Percentiles rank a stretch among this genome's conserved stretches.
phyloP scores from a whole-genome alignment of 2,797 vertebrate genomes.

The Taeniopygia guttata region DNA sequence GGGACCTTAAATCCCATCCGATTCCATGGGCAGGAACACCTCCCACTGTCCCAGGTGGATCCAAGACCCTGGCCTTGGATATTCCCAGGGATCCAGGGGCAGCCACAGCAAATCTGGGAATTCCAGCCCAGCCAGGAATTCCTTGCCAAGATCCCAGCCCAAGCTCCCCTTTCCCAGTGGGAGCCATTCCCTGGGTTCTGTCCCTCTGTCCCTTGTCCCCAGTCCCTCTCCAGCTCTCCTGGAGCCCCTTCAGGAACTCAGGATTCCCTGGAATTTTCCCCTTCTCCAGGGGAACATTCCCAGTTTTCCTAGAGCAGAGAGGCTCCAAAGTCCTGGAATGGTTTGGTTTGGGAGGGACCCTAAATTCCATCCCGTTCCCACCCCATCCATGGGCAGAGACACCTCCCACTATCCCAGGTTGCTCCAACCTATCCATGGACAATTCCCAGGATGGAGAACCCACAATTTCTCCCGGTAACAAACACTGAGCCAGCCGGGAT shows the following conservation, averaged over 20 bases:
- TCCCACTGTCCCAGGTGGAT: background rate
- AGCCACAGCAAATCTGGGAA: background rate
- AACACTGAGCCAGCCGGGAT: background rate
- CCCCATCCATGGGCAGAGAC: background rate
- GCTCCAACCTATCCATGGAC: accelerated
- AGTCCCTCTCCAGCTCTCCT: background rate
- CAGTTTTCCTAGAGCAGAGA: background rate
- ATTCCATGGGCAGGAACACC: no score
- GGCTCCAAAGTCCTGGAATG: background rate
- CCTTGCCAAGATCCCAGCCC: background rate
- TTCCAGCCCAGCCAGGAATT: background rate
- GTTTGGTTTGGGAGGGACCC: background rate
- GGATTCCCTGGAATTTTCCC: background rate
- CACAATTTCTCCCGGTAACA: accelerated
- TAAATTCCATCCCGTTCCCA: background rate
- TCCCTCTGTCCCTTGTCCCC: background rate
- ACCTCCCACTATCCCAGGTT: background rate
- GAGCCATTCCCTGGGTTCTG: background rate
- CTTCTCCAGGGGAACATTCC: background rate
- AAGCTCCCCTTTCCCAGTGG: background rate
- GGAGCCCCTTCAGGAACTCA: background rate
- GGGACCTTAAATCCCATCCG: background rate
- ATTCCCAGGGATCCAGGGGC: background rate
- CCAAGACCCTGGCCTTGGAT: background rate
- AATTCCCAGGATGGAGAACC: background rate